These are phyloP conservation scores for Hirtodrosophila trivittata DNA, from an alignment of 2,888 invertebrate genomes.

Conservation along the genomic window DNA sequence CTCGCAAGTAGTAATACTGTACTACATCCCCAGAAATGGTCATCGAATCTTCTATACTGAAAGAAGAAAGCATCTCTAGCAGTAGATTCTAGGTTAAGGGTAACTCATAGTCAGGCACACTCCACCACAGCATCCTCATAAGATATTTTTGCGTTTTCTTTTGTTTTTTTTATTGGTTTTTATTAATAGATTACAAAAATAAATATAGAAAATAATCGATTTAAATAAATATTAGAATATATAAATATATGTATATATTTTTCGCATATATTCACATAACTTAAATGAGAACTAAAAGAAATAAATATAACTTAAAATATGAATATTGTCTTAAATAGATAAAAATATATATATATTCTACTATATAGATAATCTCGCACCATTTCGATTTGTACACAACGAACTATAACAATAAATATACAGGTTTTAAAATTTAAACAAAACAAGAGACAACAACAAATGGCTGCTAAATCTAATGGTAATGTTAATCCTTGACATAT, in stretches of 20 bases:
- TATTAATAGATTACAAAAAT: too few species aligned
- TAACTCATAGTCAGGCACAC: too few species aligned
- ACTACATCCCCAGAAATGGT: too few species aligned
- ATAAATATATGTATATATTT: too few species aligned
- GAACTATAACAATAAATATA: constrained; percentile 41
- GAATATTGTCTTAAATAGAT: constrained; percentile 33
- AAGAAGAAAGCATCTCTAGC: too few species aligned
- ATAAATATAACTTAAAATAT: constrained; percentile 12
- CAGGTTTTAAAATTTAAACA: constrained; percentile 50
- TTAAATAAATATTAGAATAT: constrained; percentile 35
- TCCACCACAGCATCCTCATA: too few species aligned
- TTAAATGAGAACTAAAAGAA: constrained; percentile 38
- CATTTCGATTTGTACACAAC: constrained; percentile 61
- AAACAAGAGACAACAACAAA: constrained; percentile 51
- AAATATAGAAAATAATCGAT: constrained; percentile 3
- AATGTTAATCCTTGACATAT: constrained; percentile 18
- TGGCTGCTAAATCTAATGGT: constrained; percentile 17
- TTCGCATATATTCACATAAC: constrained; percentile 54
- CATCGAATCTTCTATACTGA: too few species aligned
- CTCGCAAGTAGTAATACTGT: too few species aligned
- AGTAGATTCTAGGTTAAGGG: too few species aligned
- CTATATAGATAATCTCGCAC: constrained; percentile 54
- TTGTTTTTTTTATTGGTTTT: constrained; percentile 14
- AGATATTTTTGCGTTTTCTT: background rate
- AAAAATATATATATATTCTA: constrained; percentile 13